Percentiles rank a stretch among this genome's conserved stretches.
Evolutionary conservation across 2,888 invertebrate genomes (phyloP).

Genomic region (Leucania comma): DNA sequence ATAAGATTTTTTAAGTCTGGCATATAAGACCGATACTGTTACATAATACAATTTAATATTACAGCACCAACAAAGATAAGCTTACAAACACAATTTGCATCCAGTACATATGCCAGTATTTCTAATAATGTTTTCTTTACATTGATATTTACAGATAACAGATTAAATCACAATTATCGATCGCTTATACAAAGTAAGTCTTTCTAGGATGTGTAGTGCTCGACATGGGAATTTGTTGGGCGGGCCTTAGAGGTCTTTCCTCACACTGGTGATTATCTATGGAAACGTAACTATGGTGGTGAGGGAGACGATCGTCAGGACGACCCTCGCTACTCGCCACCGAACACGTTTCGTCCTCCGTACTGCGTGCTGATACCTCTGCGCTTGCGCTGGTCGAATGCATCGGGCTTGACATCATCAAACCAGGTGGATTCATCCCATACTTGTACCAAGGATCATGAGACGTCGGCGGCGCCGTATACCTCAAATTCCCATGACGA

Average conservation of each 20-base stretch:
- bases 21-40: constrained; percentile 66
- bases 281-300: constrained; percentile 91
- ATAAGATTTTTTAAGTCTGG: constrained; percentile 56
- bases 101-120: constrained; percentile 56
- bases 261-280: constrained; percentile 90
- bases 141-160: constrained; percentile 69
- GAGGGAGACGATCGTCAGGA: constrained; percentile 87
- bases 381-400: constrained; percentile 91
- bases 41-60: constrained; percentile 60
- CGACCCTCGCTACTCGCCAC: constrained; percentile 90
- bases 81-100: constrained; percentile 59
- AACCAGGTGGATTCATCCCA: constrained; percentile 87
- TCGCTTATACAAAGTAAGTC: constrained; percentile 88
- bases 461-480: constrained; percentile 89
- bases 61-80: constrained; percentile 72
- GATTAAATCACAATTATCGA: constrained; percentile 67
- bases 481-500: constrained; percentile 88
- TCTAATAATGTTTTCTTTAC: constrained; percentile 48
- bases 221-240: constrained; percentile 88
- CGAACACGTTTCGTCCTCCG: constrained; percentile 92
- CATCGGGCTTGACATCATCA: constrained; percentile 92
- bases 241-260: constrained; percentile 87
- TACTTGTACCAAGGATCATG: constrained; percentile 90
- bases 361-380: constrained; percentile 91
- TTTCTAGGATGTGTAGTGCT: constrained; percentile 87